A percentile compares a stretch with the other conserved stretches of the same genome.
Evolutionary conservation across 2,113 vertebrate genomes (phyloP).

Genomic region (Syrmaticus mikado): DNA sequence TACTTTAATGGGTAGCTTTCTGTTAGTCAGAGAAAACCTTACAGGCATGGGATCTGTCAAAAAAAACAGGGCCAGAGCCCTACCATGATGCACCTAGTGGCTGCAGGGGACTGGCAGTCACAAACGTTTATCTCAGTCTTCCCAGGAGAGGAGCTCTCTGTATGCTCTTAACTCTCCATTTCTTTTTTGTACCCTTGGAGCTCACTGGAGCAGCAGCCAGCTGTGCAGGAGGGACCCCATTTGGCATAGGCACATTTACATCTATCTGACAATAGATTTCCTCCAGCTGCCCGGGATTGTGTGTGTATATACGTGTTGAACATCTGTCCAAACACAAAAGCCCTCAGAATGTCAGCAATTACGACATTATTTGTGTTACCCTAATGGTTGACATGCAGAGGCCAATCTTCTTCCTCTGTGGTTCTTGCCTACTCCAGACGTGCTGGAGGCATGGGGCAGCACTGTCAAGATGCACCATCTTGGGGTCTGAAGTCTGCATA

Average conservation of each 20-base stretch:
- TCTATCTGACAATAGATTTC: background rate
- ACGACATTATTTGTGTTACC: background rate
- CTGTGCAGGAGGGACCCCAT: background rate
- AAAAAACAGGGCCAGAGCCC: background rate
- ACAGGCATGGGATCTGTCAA: background rate
- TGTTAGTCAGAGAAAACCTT: background rate
- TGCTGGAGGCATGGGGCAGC: background rate
- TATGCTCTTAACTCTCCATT: background rate
- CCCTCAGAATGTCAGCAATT: constrained; percentile 23
- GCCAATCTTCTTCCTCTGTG: background rate
- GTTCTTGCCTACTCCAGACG: background rate
- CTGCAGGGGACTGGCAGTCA: background rate
- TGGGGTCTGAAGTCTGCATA: background rate
- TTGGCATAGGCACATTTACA: background rate
- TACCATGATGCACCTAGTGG: background rate
- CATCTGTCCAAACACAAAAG: constrained; percentile 50
- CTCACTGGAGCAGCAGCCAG: constrained; percentile 12
- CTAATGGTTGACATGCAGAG: background rate
- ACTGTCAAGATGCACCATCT: background rate
- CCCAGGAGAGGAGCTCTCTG: background rate
- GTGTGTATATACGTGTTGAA: background rate
- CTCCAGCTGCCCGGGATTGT: constrained; percentile 6
- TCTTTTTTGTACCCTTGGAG: background rate
- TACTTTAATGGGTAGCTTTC: background rate
- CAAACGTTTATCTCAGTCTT: background rate